A percentile compares a stretch with the other conserved stretches of the same genome.
phyloP scores from a whole-genome alignment of 2,113 vertebrate species.

The Chloroceryle aenea region DNA sequence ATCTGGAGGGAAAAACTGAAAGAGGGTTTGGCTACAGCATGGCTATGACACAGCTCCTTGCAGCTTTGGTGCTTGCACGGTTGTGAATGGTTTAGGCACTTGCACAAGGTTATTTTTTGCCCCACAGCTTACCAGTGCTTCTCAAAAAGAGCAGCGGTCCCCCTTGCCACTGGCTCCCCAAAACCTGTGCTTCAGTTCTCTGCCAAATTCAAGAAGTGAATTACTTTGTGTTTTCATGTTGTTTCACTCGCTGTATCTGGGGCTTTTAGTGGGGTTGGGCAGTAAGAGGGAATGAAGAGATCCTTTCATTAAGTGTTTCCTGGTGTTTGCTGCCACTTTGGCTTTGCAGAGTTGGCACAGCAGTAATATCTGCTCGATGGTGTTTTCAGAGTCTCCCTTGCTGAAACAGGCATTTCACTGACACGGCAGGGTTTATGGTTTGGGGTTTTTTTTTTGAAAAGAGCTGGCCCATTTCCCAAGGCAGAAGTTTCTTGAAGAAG shows the following conservation, averaged over 20 bases:
- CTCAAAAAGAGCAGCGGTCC: background rate
- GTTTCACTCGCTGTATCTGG: background rate
- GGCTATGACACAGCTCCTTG: background rate
- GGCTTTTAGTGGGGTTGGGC: background rate
- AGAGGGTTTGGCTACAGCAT: rapidly evolving
- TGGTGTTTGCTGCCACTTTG: background rate
- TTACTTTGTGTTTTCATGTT: background rate
- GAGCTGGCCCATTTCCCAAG: conserved; percentile 23
- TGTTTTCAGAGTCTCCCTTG: background rate
- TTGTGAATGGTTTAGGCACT: rapidly evolving
- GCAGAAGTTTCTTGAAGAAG: conserved; percentile 36
- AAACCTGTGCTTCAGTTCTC: background rate
- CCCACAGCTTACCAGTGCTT: background rate
- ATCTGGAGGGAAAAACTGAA: too few relatives aligned
- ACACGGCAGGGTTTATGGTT: background rate
- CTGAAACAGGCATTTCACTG: background rate
- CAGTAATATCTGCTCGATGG: background rate
- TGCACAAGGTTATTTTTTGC: background rate
- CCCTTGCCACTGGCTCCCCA: rapidly evolving
- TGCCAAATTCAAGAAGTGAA: background rate
- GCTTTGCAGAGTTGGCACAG: background rate
- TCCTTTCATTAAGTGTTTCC: background rate
- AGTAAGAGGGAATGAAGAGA: background rate
- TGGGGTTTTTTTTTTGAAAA: background rate
- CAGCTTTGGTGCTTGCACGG: rapidly evolving